Evolutionary conservation across 2,113 vertebrate genomes (phyloP).

Genomic region (Hoplias malabaricus): DNA sequence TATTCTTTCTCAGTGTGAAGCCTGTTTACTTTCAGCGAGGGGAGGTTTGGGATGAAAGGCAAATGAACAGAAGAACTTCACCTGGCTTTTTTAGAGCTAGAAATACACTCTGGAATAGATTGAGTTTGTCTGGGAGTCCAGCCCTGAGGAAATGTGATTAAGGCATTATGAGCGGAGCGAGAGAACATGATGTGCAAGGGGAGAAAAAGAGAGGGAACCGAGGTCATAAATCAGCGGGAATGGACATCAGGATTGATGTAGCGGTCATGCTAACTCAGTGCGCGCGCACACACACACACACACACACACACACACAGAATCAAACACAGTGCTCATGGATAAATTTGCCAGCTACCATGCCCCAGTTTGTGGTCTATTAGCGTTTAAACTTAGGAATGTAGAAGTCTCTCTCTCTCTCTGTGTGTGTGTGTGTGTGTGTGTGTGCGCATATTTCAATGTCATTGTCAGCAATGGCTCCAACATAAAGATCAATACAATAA

Average conservation of each 20-base stretch:
- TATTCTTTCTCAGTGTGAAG: not conserved
- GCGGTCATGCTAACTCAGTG: not conserved
- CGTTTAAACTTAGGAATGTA: constrained; percentile 39
- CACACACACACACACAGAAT: not conserved
- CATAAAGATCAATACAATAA: no score
- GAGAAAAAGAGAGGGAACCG: not conserved
- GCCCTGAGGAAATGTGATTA: constrained; percentile 50
- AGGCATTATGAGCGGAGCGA: constrained; percentile 38
- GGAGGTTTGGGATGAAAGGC: no score
- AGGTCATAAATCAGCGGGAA: not conserved
- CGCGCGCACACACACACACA: constrained; percentile 21
- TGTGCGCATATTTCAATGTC: no score
- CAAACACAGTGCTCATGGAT: not conserved
- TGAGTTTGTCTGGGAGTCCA: constrained; percentile 13
- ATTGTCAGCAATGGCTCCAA: no score
- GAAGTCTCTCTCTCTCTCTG: no score
- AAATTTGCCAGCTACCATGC: constrained; percentile 40
- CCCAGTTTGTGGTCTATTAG: constrained; percentile 65
- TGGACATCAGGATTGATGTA: not conserved
- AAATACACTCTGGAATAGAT: not conserved
- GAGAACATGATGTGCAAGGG: not conserved
- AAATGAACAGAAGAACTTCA: not conserved
- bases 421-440: no score
- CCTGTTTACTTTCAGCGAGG: not conserved
- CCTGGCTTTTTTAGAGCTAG: not conserved